phyloP scores from a whole-genome alignment of 2,113 vertebrate species.

The Poeciliopsis retropinna region DNA sequence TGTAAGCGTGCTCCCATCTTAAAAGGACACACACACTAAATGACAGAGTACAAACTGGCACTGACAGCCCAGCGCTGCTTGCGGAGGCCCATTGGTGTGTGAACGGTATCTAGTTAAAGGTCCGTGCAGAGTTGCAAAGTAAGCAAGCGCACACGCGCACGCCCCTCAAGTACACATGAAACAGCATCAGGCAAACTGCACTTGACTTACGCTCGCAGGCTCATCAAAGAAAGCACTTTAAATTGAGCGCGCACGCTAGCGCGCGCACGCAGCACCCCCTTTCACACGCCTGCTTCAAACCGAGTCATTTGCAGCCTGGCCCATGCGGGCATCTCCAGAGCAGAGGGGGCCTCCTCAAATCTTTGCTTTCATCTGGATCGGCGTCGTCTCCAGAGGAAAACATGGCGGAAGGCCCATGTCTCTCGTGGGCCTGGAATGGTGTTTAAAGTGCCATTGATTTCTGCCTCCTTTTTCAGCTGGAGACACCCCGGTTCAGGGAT shows the following conservation, averaged over 20 bases:
- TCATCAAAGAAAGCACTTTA: conserved; percentile 60
- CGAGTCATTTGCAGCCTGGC: conserved; percentile 60
- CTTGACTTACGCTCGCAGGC: conserved; percentile 54
- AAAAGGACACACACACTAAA: conserved; percentile 37
- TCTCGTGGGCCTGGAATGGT: conserved; percentile 41
- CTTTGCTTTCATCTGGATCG: conserved; percentile 66
- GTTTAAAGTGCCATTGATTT: conserved; percentile 71
- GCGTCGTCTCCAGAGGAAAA: conserved; percentile 57
- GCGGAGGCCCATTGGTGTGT: conserved; percentile 29
- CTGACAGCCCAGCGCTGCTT: conserved; percentile 52
- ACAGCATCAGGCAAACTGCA: conserved; percentile 56
- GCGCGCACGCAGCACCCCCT: background rate
- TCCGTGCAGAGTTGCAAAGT: conserved; percentile 16
- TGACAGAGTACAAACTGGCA: conserved; percentile 58
- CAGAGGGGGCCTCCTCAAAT: conserved; percentile 42
- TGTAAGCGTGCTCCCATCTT: conserved; percentile 18
- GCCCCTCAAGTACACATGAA: conserved; percentile 40
- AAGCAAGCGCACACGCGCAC: background rate
- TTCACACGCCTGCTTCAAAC: conserved; percentile 31
- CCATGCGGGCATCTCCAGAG: conserved; percentile 44
- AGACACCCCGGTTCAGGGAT: conserved; percentile 42
- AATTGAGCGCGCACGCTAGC: conserved; percentile 26
- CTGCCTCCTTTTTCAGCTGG: conserved; percentile 25
- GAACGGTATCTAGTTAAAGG: conserved; percentile 53
- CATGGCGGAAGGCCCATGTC: conserved; percentile 31